Evolutionary conservation across 2,797 vertebrate species (phyloP).

Genomic region (Hippoglossus hippoglossus): DNA sequence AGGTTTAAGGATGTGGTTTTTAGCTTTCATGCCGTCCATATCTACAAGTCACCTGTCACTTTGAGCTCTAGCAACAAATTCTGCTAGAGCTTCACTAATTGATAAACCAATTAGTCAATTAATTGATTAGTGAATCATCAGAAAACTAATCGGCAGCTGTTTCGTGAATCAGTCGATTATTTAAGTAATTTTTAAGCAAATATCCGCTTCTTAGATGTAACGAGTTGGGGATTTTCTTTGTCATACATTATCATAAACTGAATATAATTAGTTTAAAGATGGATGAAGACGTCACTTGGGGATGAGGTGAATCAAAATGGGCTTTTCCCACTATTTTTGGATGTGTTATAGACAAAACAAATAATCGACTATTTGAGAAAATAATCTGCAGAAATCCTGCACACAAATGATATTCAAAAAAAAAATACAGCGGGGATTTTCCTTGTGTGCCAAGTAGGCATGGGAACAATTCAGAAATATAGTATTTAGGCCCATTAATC

Average conservation of each 20-base stretch:
- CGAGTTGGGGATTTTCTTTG: background rate
- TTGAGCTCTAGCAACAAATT: background rate
- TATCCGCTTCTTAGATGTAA: background rate
- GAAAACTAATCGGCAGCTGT: background rate
- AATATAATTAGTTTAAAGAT: too few relatives aligned
- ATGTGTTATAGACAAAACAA: background rate
- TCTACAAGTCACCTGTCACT: background rate
- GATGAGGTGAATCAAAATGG: too few relatives aligned
- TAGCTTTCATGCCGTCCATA: background rate
- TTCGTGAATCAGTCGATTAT: background rate
- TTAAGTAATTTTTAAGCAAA: background rate
- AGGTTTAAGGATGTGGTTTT: background rate
- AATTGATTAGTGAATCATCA: background rate
- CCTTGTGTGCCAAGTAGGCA: constrained; percentile 16
- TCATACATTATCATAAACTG: too few relatives aligned
- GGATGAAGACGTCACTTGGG: too few relatives aligned
- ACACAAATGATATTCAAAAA: constrained; percentile 4
- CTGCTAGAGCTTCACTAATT: background rate
- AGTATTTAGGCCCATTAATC: constrained; percentile 65
- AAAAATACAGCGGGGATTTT: constrained; percentile 27
- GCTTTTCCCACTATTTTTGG: background rate
- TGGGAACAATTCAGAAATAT: constrained; percentile 45
- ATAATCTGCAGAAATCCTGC: background rate
- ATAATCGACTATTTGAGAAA: background rate
- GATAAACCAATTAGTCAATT: too few relatives aligned